Base-by-base conservation (phyloP, 2,888 invertebrate species). In the Nomada fucata region DNA sequence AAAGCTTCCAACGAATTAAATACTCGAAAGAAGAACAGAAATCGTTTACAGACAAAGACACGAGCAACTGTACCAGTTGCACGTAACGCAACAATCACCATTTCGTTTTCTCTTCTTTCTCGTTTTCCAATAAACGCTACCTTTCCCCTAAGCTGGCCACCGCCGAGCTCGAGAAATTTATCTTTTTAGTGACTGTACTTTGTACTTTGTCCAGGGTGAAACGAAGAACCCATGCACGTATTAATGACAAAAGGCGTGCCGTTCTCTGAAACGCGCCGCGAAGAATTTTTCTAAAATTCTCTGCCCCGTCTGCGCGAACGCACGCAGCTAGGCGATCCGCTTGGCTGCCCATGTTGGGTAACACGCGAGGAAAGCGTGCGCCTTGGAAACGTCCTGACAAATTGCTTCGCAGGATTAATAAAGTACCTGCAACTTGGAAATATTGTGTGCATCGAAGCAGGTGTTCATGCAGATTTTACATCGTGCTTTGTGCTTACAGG, bases 281-380 rank as follows among this genome's bases (percentile, higher is more conserved):
- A 60, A 71, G 55, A 44, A 26, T 77, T 72, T 63, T 63, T 52
- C 72, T 80, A 72, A 64, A 78, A 80, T 57, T 61, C 52, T 29
- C 5, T 50, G 47, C 5, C 15, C 23, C 20, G 44, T 42, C 5
- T 60, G 65, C 68, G 52, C 50, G 55, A 71, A 52, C 15, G 50
- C 36, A 23, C 50, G 10, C 18, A 23, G 55, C 42, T 5, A 42
- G 11, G 26, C 44, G 50, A 61, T 68, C 53, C 47, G 23, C 57
- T 68, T 23, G 20, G 0, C 11, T 44, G 44, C 23, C 23, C 15
- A 18, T 18, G 13, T 10, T 15, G 50, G 47, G 0, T 47, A n/a
- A 67, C 57, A 26, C 76, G 47, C 23, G 69, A 76, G 44, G 13
- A 29, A 61, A 57, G 23, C 15, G 36, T 53, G 15, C 7, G 36